Base-by-base conservation (phyloP, 2,888 invertebrate species). In the Platerodrilus igneus region DNA sequence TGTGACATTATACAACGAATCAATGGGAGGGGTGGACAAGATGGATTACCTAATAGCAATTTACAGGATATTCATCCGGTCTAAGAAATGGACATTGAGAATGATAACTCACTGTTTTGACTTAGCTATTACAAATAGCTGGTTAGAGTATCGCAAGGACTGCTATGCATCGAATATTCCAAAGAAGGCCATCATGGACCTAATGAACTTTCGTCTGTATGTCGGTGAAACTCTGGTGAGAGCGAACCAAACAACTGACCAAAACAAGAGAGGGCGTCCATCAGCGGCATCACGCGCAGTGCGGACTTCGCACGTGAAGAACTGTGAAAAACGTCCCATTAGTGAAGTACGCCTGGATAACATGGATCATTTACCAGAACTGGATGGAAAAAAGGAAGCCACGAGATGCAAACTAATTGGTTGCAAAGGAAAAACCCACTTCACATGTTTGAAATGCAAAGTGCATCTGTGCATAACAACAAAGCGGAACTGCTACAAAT, bases 1-100 rank as follows among this genome's bases (percentile, higher is more conserved):
- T 14, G 29, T 37, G 10, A 14, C 3, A 37, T 7, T 6, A 3
- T 37, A 37, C 17, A 37, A 37, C 19, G 14, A 8, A 8, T 15
- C 21, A n/a, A 37, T 36, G 36, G 28, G 28, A 28, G 36, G 36
- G 1, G 36, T 36, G 8, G 36, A 36, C 14, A 37, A 37, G 10
- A n/a, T 37, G 8, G 29, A 37, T 27, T 29, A 29, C 29, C 10
- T 37, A 15, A 9, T 37, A 7, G 29, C 25, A 10, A 37, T 37
- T 8, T 37, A 37, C 11, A n/a, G 37, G 3, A 29, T 29, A n/a
- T 37, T 29, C 22, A 21, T 28, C n/a, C 14, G 37, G 16, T 37
- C 37, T 21, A 35, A n/a, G 18, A 27, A 35, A 35, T 35, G 35
- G 35, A 35, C 35, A 15, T 3, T 37, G 15, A 20, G 37, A 9